Percentiles rank a stretch among this genome's conserved stretches.
These are phyloP conservation scores for Acrocephalus kingi DNA, from an alignment of 2,113 vertebrate genomes.

Conservation along the genomic window DNA sequence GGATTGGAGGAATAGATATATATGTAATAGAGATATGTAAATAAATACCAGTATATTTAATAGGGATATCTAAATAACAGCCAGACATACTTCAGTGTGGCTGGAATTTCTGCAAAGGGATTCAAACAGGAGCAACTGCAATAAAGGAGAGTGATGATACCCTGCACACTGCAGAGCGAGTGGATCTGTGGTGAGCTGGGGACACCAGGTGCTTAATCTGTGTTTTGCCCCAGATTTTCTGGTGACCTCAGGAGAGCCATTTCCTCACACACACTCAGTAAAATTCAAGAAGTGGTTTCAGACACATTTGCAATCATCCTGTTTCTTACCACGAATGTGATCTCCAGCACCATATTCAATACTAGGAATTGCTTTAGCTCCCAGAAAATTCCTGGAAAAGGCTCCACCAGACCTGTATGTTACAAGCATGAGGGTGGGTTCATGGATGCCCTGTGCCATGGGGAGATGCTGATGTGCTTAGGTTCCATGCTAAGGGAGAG, in stretches of 20 bases:
- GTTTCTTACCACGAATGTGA: accelerated
- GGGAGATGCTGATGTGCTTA: not conserved
- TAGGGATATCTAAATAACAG: not conserved
- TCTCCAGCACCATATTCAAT: not conserved
- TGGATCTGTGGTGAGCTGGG: not conserved
- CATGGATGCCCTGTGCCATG: accelerated
- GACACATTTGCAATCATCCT: not conserved
- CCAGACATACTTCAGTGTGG: not conserved
- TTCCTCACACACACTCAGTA: not conserved
- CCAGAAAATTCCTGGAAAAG: not conserved
- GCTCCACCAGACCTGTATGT: not conserved
- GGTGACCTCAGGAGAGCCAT: not conserved
- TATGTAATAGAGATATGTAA: not conserved
- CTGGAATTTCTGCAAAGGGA: not conserved
- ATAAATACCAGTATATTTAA: not conserved
- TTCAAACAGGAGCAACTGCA: not conserved
- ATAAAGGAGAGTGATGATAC: not conserved
- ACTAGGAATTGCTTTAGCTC: not conserved
- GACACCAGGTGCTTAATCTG: not conserved
- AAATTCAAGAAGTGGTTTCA: not conserved
- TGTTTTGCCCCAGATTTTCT: not conserved
- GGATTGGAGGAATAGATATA: not conserved
- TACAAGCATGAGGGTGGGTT: accelerated
- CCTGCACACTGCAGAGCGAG: not conserved
- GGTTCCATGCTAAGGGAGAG: not conserved